Evolutionary conservation across 2,797 vertebrate genomes (phyloP), one percentile per base, ranked within the genome.

Genomic region (Fistularia tabacaria): DNA sequence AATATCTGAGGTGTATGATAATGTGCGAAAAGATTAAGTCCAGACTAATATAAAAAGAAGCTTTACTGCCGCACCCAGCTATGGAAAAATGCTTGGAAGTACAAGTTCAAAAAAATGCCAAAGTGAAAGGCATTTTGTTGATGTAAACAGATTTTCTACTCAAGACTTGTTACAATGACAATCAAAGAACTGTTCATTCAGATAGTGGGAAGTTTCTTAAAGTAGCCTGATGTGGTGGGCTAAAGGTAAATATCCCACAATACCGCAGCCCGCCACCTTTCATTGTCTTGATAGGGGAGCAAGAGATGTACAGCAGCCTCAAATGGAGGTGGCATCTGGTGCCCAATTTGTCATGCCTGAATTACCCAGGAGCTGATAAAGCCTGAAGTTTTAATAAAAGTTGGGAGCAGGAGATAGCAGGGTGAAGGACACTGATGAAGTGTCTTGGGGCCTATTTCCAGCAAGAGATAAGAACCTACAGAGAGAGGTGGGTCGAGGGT

Each of bases 371-470:
- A 89, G 86, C 89, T 89, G 91, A 92, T 92, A 92, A 91, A 89
- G 87, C 87, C 88, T 91, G 91, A 91, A 92, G 90, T 92, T 92
- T 92, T 92, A 92, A 90, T 92, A 91, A 91, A 91, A 91, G 90
- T 92, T 91, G 88, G 89, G 85, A 86, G 85, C 85, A 85, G 87
- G 76, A 88, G 89, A 91, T 91, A 91, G 88, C 85, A 80, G 79
- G 84, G 77, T 91, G 90, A 91, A 91, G 91, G 91, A 91, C 91
- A 91, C 91, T 91, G 91, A 92, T 91, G 89, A 91, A 91, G 89
- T 90, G 90, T 91, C 89, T 89, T 69, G 87, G 89, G 90, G 87
- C 87, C 87, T 88, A 88, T 91, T 90, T 90, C 89, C 85, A 87
- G 79, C 85, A 71, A 58, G 76, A 90, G 91, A 92, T 92, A 91